Percentiles rank a stretch among this genome's conserved stretches.
phyloP scores from a whole-genome alignment of 2,888 invertebrate genomes.

The Harmothoe impar region DNA sequence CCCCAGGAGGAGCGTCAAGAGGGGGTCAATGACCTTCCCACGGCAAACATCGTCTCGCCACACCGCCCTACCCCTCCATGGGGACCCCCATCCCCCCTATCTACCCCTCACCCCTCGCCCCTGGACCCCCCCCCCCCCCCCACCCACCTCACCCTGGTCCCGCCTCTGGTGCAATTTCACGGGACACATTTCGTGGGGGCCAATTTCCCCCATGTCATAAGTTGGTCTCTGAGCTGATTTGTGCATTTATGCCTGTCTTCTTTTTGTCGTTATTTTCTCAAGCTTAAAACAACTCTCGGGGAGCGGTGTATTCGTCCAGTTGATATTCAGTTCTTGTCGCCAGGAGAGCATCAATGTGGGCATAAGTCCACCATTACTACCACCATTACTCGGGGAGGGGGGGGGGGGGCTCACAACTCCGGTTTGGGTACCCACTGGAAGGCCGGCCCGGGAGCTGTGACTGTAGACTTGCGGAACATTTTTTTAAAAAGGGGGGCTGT shows the following conservation, averaged over 20 bases:
- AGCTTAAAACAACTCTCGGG: neutral
- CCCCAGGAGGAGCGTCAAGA: too few relatives aligned
- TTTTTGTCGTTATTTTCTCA: too few relatives aligned
- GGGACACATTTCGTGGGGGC: neutral
- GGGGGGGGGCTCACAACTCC: too few relatives aligned
- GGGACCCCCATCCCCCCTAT: neutral
- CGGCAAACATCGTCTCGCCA: neutral
- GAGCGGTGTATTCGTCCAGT: neutral
- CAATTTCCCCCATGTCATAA: neutral
- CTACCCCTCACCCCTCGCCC: neutral
- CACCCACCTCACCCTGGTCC: neutral
- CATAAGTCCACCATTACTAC: too few relatives aligned
- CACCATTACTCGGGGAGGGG: too few relatives aligned
- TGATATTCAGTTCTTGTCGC: constrained; percentile 17
- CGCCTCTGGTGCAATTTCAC: neutral
- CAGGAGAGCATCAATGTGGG: too few relatives aligned
- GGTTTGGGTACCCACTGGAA: too few relatives aligned
- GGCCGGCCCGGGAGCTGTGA: too few relatives aligned
- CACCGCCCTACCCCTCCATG: neutral
- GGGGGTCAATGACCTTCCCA: too few relatives aligned
- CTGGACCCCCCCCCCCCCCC: neutral
- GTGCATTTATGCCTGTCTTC: too few relatives aligned
- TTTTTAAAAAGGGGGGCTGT: too few relatives aligned
- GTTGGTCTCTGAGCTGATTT: neutral
- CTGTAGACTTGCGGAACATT: too few relatives aligned